Evolutionary conservation across 2,888 invertebrate species (phyloP), one percentile per base, ranked within the genome.

Genomic region (Drosophila niveifrons): DNA sequence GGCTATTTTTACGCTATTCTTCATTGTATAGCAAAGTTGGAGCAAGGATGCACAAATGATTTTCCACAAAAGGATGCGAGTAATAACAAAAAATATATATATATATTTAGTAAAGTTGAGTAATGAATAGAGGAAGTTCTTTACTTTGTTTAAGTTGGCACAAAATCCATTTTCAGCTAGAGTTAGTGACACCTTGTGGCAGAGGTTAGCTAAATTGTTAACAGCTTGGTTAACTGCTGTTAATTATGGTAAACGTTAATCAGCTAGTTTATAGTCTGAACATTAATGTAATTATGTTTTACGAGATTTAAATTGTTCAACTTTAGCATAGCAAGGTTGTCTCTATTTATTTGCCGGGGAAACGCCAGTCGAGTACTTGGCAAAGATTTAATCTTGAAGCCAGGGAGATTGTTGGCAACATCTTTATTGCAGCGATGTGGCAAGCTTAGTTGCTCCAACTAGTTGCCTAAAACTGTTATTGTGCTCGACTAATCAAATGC

Each of bases 1-100:
- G 29, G 34, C 36, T 53, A 56, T 34, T 73, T 68, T 68, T 61
- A 67, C 57, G 67, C 31, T 28, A 44, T 34, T 58, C 18, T 51
- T 41, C 31, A 15, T 17, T 34, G 36, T 39, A 36, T n/a, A 23
- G 28, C 17, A 36, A 31, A 31, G 11, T 34, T n/a, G 15, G 13
- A 17, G 36, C 17, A 46, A 34, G 13, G 1, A 23, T 17, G 34
- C 43, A 43, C 34, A 58, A 63, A 52, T 39, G 44, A 31, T 62
- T 50, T 48, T 47, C 31, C 15, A 50, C 53, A 53, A 29, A 4
- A 29, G 11, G 15, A 43, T 34, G 3, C 36, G 52, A 6, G 46
- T 13, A 31, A 13, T 18, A 23, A 13, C 13, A 23, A 31, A 36
- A 41, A 43, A 29, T 34, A 8, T 18, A 34, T 13, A 23, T 23